Base-by-base conservation (phyloP, 1,140 invertebrate species). In the Drosophila kepulauana region DNA sequence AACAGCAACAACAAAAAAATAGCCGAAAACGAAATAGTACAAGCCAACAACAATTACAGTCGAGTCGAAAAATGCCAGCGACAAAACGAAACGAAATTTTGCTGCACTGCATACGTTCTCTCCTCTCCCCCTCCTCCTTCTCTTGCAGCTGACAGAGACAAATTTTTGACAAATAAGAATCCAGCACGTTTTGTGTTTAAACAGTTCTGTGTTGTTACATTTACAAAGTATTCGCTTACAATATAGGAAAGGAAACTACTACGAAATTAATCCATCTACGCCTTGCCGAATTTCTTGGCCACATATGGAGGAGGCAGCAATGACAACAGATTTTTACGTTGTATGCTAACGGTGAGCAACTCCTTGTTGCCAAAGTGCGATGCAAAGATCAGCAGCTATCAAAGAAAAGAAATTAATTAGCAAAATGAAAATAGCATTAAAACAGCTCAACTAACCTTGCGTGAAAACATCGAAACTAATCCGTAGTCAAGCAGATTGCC, bases 281-380 rank as follows among this genome's bases (percentile, higher is more conserved):
- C 20, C 1, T 3, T 25, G 84, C 95, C 95, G 76, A 95, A 96
- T 52, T 93, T 93, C 79, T 95, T 95, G 86, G 20, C 20, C 20
- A 25, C 95, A 93, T 75, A 93, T 93, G 13, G 95, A 93, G 2
- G 94, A 93, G 96, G 95, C 71, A 96, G 90, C 73, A 94, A 93
- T 71, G 95, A 94, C 4, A 93, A 82, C 4, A 96, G 88, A 15
- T 94, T 93, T 13, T 94, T 89, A 6, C 95, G 95, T 86, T 95
- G 95, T 5, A 96, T 94, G 92, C 96, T 95, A 20, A 96, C 94
- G 11, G 94, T 94, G 2, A 96, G 94, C 72, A 96, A 79, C 93
- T 96, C 95, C 66, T 94, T 92, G 38, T 93, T 78, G 46, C 92
- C 93, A 15, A 96, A 70, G 86, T 94, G 94, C 7, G 7, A 8